A percentile compares a stretch with the other conserved stretches of the same genome.
phyloP scores from a whole-genome alignment of 2,113 vertebrate species.

The Ictalurus punctatus region DNA sequence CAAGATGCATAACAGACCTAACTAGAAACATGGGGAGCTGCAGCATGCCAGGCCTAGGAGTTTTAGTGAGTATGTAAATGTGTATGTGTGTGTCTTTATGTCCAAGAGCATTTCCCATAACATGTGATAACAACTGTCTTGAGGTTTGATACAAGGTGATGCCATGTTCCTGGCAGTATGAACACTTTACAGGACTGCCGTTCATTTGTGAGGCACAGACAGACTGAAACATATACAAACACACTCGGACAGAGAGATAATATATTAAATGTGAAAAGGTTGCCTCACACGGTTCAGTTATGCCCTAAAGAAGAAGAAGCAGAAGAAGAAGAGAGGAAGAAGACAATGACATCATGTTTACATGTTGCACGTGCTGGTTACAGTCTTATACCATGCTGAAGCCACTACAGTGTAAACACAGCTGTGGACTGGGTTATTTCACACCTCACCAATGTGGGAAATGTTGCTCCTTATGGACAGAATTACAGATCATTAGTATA shows the following conservation, averaged over 20 bases:
- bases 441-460: not conserved
- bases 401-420: constrained; percentile 6
- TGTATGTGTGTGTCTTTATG: not conserved
- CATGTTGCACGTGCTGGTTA: not conserved
- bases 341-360: not conserved
- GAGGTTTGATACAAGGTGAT: constrained; percentile 37
- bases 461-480: not conserved
- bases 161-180: not conserved
- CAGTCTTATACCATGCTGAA: not conserved
- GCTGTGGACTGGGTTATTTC: constrained; percentile 1
- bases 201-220: constrained; percentile 4
- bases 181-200: constrained; percentile 3
- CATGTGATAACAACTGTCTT: constrained; percentile 25
- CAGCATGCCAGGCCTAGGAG: not conserved
- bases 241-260: not conserved
- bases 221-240: not conserved
- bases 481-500: not conserved
- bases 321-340: not conserved
- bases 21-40: not conserved
- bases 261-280: not conserved
- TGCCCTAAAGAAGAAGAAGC: not conserved
- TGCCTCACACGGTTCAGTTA: not conserved
- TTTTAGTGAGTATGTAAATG: constrained; percentile 7
- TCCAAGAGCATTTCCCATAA: not conserved
- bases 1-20: not conserved